A percentile compares a stretch with the other conserved stretches of the same genome.
phyloP scores from a whole-genome alignment of 2,797 vertebrate species.

The Diceros bicornis region DNA sequence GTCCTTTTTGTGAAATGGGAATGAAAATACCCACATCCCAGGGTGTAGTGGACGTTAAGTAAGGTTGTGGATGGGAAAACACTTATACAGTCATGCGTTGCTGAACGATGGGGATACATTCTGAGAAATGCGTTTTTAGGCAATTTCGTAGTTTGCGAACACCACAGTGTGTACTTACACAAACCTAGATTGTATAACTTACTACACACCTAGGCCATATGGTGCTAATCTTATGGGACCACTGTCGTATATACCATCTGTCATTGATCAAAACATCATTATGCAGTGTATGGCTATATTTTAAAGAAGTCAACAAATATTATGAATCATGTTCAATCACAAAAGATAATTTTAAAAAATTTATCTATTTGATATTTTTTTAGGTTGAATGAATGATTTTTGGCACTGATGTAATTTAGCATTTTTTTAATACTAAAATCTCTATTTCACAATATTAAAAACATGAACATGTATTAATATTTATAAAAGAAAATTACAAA shows the following conservation, averaged over 20 bases:
- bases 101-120: no score
- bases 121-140: no score
- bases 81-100: no score
- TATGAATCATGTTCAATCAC: neutral
- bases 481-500: neutral
- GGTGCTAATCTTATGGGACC: no score
- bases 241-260: no score
- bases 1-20: neutral
- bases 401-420: neutral
- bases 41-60: neutral
- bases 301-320: neutral
- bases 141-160: no score
- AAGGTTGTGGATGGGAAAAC: neutral
- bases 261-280: no score
- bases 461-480: neutral
- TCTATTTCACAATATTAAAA: neutral
- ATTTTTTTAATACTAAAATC: neutral
- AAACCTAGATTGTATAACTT: no score
- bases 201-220: no score
- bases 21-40: neutral
- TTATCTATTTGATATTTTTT: neutral
- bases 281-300: no score
- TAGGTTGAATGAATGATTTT: neutral
- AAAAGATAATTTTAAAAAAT: neutral
- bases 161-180: no score